Evolutionary conservation across 2,797 vertebrate species (phyloP), one percentile per base, ranked within the genome.

Genomic region (Enteromius argenteus): DNA sequence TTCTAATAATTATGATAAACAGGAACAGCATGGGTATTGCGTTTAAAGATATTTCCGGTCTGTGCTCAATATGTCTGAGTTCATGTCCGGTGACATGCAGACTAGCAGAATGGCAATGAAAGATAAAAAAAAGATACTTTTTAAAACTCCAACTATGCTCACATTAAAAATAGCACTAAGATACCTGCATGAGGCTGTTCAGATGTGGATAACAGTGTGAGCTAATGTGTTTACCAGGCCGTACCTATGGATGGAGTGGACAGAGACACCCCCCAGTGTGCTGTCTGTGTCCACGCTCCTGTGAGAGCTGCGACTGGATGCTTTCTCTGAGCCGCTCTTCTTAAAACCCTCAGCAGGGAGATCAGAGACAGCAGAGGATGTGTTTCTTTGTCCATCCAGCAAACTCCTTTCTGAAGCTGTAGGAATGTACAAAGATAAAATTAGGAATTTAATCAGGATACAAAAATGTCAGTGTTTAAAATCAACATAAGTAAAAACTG

Each of bases 191-290:
- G 3, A 66, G 42, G 17, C 11, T 35, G 2, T 64, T 10, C 8
- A 73, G 71, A 73, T 21, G 27, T 0, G 21, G 53, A 56, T 60
- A 53, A n/a, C 30, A 35, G 5, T 74, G 72, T 32, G 30, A 74
- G 49, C 5, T n/a, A 21, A 74, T 11, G 35, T 42, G 14, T 27
- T 27, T 76, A 46, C 58, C n/a, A 60, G 53, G 17, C 0, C 84
- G 90, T 93, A 99, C 98, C 97, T 97, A 91, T 94, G 86, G 7
- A 92, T 84, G 84, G 96, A 96, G 78, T 91, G 93, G 58, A 90
- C 93, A 85, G 95, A 95, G 44, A 94, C 81, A 79, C 96, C 95
- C 78, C 96, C 95, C 86, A 92, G 87, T 0, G 94, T 94, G 82
- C 92, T 93, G 84, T 95, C 95, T 3, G 94, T 93, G 79, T 95